These are phyloP conservation scores for Channa maculata DNA, from an alignment of 2,113 vertebrate species.

Conservation along the genomic window DNA sequence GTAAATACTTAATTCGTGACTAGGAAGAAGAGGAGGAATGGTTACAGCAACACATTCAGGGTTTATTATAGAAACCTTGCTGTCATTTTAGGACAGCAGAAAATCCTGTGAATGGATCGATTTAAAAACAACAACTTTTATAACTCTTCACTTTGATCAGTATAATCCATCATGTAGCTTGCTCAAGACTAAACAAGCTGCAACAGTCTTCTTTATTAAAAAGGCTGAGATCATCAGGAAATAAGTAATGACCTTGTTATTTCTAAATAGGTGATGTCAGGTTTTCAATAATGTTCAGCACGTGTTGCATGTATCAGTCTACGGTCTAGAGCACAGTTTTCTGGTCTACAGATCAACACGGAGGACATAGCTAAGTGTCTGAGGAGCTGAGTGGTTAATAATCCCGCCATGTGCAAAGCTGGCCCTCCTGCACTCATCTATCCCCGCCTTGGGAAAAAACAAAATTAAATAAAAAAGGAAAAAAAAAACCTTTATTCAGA, in stretches of 20 bases:
- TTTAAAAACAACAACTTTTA: background rate
- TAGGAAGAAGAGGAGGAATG: no score
- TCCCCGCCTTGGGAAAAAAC: slow-evolving; percentile 71
- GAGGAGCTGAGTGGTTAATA: slow-evolving; percentile 84
- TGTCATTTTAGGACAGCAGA: no score
- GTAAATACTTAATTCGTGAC: no score
- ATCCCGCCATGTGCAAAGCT: slow-evolving; percentile 77
- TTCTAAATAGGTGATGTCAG: background rate
- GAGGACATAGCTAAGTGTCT: slow-evolving; percentile 81
- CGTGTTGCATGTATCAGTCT: slow-evolving; percentile 2
- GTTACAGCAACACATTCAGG: no score
- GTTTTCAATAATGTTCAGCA: background rate
- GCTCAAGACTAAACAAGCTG: background rate
- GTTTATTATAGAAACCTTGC: no score
- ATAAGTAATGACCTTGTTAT: slow-evolving; percentile 9
- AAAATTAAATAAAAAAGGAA: slow-evolving; percentile 46
- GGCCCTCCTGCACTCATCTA: slow-evolving; percentile 84
- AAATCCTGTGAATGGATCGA: background rate
- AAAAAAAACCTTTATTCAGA: slow-evolving; percentile 82
- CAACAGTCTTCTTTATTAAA: background rate
- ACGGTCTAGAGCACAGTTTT: slow-evolving; percentile 1
- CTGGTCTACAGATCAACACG: background rate
- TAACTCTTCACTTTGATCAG: background rate
- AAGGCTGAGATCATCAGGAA: background rate
- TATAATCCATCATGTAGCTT: background rate